Evolutionary conservation across 64 coral and sea anemone genomes (phyloP).

Genomic region (Actinia equina): DNA sequence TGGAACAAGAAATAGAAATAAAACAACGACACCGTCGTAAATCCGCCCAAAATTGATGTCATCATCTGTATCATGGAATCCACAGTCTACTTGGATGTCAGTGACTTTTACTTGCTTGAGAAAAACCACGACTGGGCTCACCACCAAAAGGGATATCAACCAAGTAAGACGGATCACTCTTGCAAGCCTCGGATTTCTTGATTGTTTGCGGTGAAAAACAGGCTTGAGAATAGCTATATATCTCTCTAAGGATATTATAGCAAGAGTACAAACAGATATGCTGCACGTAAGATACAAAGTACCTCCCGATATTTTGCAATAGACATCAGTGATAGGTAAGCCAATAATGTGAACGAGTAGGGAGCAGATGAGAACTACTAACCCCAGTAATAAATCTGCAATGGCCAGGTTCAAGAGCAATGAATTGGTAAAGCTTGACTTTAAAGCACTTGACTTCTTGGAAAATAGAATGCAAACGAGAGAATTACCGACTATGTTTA

Average conservation of each 20-base stretch:
- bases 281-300: conserved; percentile 35
- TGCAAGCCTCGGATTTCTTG: background rate
- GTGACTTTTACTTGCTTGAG: conserved; percentile 12
- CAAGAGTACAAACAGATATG: conserved; percentile 43
- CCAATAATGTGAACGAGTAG: background rate
- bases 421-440: background rate
- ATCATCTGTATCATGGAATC: background rate
- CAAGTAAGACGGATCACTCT: conserved; percentile 16
- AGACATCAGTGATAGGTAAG: conserved; percentile 20
- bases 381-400: conserved; percentile 48
- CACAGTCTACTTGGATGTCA: conserved; percentile 29
- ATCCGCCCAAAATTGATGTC: conserved; percentile 22
- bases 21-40: conserved; percentile 40
- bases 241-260: conserved; percentile 42
- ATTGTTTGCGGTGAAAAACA: background rate
- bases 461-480: conserved; percentile 27
- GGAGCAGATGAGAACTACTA: conserved; percentile 19
- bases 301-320: conserved; percentile 49
- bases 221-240: conserved; percentile 34
- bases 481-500: conserved; percentile 43
- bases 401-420: conserved; percentile 48
- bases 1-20: conserved; percentile 38
- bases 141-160: conserved; percentile 16
- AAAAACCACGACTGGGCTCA: conserved; percentile 25
- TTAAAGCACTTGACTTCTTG: conserved; percentile 7